Evolutionary conservation across 2,888 invertebrate genomes (phyloP).

Genomic region (Schizaphis graminum): DNA sequence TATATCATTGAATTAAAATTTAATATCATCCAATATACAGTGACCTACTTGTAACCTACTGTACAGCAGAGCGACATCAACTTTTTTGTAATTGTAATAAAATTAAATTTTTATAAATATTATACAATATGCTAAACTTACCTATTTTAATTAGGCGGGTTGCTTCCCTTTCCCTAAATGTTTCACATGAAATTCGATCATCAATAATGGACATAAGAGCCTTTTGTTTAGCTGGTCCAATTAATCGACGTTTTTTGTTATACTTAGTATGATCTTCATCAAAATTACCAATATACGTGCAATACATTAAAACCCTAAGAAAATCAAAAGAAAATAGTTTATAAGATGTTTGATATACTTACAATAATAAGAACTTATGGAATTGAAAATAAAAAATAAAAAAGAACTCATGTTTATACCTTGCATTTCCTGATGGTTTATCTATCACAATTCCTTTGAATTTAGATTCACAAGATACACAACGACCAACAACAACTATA

Average conservation of each 20-base stretch:
- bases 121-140: too few relatives aligned
- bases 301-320: not conserved
- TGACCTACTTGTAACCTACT: too few relatives aligned
- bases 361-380: not conserved
- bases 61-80: too few relatives aligned
- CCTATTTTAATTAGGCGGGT: too few relatives aligned
- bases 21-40: too few relatives aligned
- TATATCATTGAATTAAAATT: too few relatives aligned
- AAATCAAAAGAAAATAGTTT: not conserved
- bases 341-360: not conserved
- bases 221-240: conserved; percentile 6
- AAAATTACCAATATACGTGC: not conserved
- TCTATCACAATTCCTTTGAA: not conserved
- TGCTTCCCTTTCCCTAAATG: too few relatives aligned
- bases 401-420: not conserved
- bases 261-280: not conserved
- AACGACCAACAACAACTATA: not conserved
- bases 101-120: too few relatives aligned
- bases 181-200: too few relatives aligned
- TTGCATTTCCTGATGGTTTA: not conserved
- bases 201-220: not conserved
- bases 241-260: not conserved
- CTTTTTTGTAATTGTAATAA: too few relatives aligned
- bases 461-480: not conserved
- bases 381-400: not conserved